These are phyloP conservation scores for Nesidiocoris tenuis DNA, from an alignment of 2,888 invertebrate species.

Conservation along the genomic window DNA sequence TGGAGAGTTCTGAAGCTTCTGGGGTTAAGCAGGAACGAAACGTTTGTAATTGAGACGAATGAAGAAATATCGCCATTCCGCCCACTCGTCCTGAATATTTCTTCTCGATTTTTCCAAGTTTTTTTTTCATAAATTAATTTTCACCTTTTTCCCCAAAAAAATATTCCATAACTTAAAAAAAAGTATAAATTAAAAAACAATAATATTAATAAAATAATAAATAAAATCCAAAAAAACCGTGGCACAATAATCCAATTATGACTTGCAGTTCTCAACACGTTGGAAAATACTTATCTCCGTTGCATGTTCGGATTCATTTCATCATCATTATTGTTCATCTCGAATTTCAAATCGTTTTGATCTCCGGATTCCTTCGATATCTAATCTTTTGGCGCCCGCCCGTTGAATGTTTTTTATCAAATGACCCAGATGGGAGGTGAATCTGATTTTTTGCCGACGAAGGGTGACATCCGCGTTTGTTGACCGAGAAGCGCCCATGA, in stretches of 20 bases:
- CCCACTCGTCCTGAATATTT: background rate
- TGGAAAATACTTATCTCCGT: too few relatives aligned
- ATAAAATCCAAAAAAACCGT: too few relatives aligned
- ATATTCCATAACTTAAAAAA: too few relatives aligned
- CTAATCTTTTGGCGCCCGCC: constrained; percentile 14
- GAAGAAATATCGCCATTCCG: constrained; percentile 17
- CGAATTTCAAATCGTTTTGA: background rate
- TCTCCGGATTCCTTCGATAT: background rate
- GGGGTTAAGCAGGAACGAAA: constrained; percentile 29
- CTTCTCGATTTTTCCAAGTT: too few relatives aligned
- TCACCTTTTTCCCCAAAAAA: too few relatives aligned
- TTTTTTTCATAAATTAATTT: too few relatives aligned
- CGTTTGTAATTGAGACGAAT: constrained; percentile 4
- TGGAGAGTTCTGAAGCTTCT: constrained; percentile 8
- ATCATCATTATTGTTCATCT: background rate
- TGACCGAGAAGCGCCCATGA: too few relatives aligned
- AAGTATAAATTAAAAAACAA: too few relatives aligned
- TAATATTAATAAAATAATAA: too few relatives aligned
- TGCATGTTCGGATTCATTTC: too few relatives aligned
- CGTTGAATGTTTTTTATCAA: constrained; percentile 3
- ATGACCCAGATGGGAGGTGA: constrained; percentile 21
- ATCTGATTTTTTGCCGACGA: background rate
- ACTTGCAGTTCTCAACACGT: too few relatives aligned
- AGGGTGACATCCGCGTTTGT: constrained; percentile 3
- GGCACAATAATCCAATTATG: too few relatives aligned